phyloP scores from a whole-genome alignment of 2,888 invertebrate genomes.

The Amorpha juglandis region DNA sequence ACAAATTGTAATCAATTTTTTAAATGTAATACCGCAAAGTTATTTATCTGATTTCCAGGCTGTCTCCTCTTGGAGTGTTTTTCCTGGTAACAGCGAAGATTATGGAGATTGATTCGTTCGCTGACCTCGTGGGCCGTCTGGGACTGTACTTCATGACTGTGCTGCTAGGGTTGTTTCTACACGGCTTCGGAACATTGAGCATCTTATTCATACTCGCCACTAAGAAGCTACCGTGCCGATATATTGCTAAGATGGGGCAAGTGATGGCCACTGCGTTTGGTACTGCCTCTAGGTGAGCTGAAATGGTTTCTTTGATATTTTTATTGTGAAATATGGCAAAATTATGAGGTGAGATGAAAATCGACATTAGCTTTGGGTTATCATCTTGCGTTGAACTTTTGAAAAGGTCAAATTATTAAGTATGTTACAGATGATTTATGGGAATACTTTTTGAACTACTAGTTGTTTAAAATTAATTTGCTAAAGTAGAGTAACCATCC shows the following conservation, averaged over 20 bases:
- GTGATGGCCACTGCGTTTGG: slow-evolving; percentile 98
- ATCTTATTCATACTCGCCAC: slow-evolving; percentile 92
- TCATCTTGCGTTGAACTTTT: neutral
- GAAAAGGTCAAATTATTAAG: no score
- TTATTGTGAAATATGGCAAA: no score
- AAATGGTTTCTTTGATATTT: neutral
- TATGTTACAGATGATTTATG: no score
- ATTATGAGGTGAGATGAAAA: no score
- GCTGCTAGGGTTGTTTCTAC: slow-evolving; percentile 94
- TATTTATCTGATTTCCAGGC: slow-evolving; percentile 80
- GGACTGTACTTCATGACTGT: slow-evolving; percentile 98
- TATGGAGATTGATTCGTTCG: slow-evolving; percentile 94
- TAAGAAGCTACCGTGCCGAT: slow-evolving; percentile 91
- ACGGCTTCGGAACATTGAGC: slow-evolving; percentile 96
- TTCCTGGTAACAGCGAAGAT: slow-evolving; percentile 96
- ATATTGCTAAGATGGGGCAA: slow-evolving; percentile 93
- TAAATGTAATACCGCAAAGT: no score
- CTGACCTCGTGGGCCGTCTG: slow-evolving; percentile 92
- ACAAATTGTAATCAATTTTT: no score
- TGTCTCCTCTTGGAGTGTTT: slow-evolving; percentile 94
- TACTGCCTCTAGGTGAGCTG: slow-evolving; percentile 92
- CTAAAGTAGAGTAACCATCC: no score
- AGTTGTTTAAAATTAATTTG: no score
- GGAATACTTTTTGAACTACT: no score
- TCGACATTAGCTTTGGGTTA: no score